Evolutionary conservation across 2,113 vertebrate species (phyloP).

Genomic region (Epinephelus lanceolatus): DNA sequence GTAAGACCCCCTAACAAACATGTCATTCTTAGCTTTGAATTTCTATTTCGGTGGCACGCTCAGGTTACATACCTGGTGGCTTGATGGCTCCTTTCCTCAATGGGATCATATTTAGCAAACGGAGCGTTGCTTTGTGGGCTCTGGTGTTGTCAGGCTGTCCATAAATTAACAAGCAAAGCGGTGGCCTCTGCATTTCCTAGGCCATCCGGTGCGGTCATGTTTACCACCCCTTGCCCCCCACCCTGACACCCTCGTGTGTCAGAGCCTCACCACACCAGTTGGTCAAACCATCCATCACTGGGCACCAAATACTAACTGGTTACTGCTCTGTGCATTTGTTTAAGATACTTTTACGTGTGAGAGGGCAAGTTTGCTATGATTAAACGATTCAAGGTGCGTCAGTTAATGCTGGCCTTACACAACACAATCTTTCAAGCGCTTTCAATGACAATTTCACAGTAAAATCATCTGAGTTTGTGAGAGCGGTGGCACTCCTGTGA

Average conservation of each 20-base stretch:
- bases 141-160: slow-evolving; percentile 71
- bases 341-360: not conserved
- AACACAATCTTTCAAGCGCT: too few relatives aligned
- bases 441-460: too few relatives aligned
- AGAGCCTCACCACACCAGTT: slow-evolving; percentile 71
- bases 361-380: not conserved
- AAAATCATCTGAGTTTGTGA: too few relatives aligned
- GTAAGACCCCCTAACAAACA: slow-evolving; percentile 52
- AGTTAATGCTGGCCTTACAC: too few relatives aligned
- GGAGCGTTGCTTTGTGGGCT: slow-evolving; percentile 67
- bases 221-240: slow-evolving; percentile 76
- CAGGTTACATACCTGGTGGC: slow-evolving; percentile 65
- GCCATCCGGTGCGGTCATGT: slow-evolving; percentile 75
- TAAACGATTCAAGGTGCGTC: not conserved
- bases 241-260: slow-evolving; percentile 63
- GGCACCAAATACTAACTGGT: slow-evolving; percentile 12
- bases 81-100: slow-evolving; percentile 58
- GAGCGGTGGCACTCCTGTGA: too few relatives aligned
- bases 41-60: slow-evolving; percentile 64
- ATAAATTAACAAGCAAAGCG: slow-evolving; percentile 81
- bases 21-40: slow-evolving; percentile 57
- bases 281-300: slow-evolving; percentile 66
- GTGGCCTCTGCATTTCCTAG: slow-evolving; percentile 78
- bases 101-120: slow-evolving; percentile 68
- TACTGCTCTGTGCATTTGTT: not conserved